A percentile compares a stretch with the other conserved stretches of the same genome.
Evolutionary conservation across 2,797 vertebrate species (phyloP).

Genomic region (Loris lydekkerianus): DNA sequence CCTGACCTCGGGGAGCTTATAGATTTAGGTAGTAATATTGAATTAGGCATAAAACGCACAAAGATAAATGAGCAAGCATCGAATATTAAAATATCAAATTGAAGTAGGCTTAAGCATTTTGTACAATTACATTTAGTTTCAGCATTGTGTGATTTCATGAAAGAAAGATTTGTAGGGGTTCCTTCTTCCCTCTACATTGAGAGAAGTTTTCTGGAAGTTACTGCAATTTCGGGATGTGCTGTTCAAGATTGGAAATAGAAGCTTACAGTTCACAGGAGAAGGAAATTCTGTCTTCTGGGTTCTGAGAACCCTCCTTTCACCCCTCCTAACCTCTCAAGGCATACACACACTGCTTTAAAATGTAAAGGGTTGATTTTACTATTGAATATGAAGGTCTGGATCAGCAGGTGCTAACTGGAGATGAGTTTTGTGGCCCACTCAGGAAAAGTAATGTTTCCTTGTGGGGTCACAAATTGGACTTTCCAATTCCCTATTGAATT

Average conservation of each 20-base stretch:
- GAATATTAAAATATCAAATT: neutral
- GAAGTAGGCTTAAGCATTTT: neutral
- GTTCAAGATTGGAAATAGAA: neutral
- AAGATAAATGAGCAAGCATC: neutral
- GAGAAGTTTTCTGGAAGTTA: slow-evolving; percentile 30
- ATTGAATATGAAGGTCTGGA: neutral
- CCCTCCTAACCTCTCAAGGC: accelerated
- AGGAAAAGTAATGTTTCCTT: neutral
- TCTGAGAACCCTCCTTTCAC: neutral
- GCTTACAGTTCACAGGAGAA: neutral
- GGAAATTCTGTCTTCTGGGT: neutral
- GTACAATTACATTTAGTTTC: neutral
- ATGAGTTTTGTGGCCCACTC: neutral
- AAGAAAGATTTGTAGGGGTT: neutral
- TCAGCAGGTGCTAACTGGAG: neutral
- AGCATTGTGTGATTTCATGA: neutral
- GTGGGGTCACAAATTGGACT: neutral
- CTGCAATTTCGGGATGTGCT: slow-evolving; percentile 4
- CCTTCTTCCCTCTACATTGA: neutral
- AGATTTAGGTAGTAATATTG: slow-evolving; percentile 1
- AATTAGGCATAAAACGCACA: neutral
- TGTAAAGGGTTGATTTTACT: slow-evolving; percentile 1
- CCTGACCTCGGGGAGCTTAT: neutral
- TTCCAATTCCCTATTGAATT: slow-evolving; percentile 35
- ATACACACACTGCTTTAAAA: neutral